Base-by-base conservation (phyloP, 2,113 vertebrate species). In the Tautogolabrus adspersus region DNA sequence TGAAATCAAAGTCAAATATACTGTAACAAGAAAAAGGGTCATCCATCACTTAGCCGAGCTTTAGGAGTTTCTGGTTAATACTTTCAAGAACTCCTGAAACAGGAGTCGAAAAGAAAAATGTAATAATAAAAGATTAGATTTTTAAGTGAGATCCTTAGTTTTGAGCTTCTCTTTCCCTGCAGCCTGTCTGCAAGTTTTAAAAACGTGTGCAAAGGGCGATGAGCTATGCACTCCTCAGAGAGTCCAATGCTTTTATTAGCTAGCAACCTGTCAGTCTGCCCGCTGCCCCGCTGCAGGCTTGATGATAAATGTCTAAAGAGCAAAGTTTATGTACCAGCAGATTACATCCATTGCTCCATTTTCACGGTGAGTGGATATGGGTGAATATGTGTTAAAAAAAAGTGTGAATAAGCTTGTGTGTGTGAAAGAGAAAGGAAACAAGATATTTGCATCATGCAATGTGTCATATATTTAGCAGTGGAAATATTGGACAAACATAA, bases 181-280 rank as follows among this genome's bases (percentile, higher is more conserved):
- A 79, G 75, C 52, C 56, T 67, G 15, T 61, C 57, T 19, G 34
- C 51, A 57, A 22, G 63, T 71, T 66, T 55, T 64, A 57, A 66
- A n/a, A 54, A 51, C 46, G 19, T 13, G 62, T 61, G 54, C 30
- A 44, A 74, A 68, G 56, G 66, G 22, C 57, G 77, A 84, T 74
- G 79, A 82, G 71, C 72, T 68, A 37, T 72, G 63, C 72, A 68
- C 54, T 78, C 54, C 47, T 10, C 68, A 37, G 44, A 77, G 10
- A 71, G 66, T 76, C 64, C 55, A 67, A 66, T 60, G 75, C 69
- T 82, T 87, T 88, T 88, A 87, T 89, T 77, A 85, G 73, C 71
- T 75, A 82, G 70, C 64, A 77, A 56, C 75, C 51, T 10, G 57
- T 73, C 56, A 79, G 59, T 81, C 62, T 79, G 70, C 70, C 66